A percentile compares a stretch with the other conserved stretches of the same genome.
Conservation (phyloP, 2,888 invertebrate species). For the Dynastes maya region DNA sequence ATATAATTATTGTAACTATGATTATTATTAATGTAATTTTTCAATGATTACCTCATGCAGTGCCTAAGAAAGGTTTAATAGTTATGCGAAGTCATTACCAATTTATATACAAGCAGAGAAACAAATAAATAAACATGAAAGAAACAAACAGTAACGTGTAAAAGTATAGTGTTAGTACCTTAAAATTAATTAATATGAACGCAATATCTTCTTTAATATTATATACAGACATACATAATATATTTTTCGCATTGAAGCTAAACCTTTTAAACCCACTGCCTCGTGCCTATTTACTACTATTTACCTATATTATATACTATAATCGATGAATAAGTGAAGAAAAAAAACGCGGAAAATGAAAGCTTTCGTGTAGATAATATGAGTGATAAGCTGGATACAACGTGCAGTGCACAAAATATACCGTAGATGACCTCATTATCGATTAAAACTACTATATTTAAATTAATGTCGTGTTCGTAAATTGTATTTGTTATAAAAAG, state of each 20-base stretch:
- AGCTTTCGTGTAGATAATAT: slow-evolving; percentile 9
- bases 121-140: too few relatives aligned
- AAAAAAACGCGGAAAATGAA: not conserved
- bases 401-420: slow-evolving; percentile 35
- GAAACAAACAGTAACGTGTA: not conserved
- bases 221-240: not conserved
- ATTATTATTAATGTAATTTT: slow-evolving; percentile 38
- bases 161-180: not conserved
- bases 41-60: slow-evolving; percentile 70
- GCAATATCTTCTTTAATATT: slow-evolving; percentile 12
- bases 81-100: slow-evolving; percentile 4
- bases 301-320: slow-evolving; percentile 2
- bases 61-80: slow-evolving; percentile 66
- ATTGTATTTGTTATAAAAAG: slow-evolving; percentile 26
- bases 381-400: slow-evolving; percentile 10
- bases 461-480: slow-evolving; percentile 38
- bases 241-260: slow-evolving; percentile 36
- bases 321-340: not conserved
- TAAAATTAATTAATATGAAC: slow-evolving; percentile 14
- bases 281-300: slow-evolving; percentile 39
- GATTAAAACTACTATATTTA: not conserved
- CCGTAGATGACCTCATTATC: slow-evolving; percentile 39
- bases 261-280: slow-evolving; percentile 38
- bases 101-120: not conserved
- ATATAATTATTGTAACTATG: too few relatives aligned